A percentile compares a stretch with the other conserved stretches of the same genome.
Conservation (phyloP, 1,140 invertebrate genomes). For the Bacillus rossius region DNA sequence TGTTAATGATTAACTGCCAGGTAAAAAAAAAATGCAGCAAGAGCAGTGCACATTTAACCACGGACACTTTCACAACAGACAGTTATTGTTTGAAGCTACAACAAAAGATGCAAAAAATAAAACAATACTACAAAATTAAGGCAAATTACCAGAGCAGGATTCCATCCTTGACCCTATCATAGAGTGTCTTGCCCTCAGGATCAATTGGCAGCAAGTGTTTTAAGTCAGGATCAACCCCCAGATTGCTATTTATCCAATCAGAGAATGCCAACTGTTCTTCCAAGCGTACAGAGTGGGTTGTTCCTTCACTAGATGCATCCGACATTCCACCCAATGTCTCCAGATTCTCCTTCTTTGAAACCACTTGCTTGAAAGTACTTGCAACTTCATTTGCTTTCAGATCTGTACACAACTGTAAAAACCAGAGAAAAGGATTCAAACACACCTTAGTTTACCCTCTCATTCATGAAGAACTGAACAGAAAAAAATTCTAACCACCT, state of each 20-base stretch:
- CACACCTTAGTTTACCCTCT: no score
- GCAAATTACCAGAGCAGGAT: slow-evolving; percentile 84
- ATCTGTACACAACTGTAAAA: slow-evolving; percentile 70
- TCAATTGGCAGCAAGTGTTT: slow-evolving; percentile 89
- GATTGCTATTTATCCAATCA: slow-evolving; percentile 96
- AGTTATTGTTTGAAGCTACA: no score
- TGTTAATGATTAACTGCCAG: no score
- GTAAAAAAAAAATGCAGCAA: no score
- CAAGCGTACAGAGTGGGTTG: slow-evolving; percentile 88
- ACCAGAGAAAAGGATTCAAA: no score
- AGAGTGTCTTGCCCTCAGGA: slow-evolving; percentile 80
- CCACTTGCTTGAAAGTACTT: slow-evolving; percentile 85
- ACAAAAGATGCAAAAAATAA: background rate
- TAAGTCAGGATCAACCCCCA: slow-evolving; percentile 83
- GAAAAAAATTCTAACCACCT: no score
- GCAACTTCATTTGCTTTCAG: slow-evolving; percentile 83
- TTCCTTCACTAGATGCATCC: slow-evolving; percentile 88
- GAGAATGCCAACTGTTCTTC: slow-evolving; percentile 98
- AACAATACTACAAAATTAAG: background rate
- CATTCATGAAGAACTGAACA: no score
- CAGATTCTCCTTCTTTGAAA: slow-evolving; percentile 90
- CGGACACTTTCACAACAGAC: no score
- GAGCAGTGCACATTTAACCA: no score
- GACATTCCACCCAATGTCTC: slow-evolving; percentile 92
- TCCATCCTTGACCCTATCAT: slow-evolving; percentile 93